These are phyloP conservation scores for Limonius californicus DNA, from an alignment of 1,140 invertebrate species.

Conservation along the genomic window DNA sequence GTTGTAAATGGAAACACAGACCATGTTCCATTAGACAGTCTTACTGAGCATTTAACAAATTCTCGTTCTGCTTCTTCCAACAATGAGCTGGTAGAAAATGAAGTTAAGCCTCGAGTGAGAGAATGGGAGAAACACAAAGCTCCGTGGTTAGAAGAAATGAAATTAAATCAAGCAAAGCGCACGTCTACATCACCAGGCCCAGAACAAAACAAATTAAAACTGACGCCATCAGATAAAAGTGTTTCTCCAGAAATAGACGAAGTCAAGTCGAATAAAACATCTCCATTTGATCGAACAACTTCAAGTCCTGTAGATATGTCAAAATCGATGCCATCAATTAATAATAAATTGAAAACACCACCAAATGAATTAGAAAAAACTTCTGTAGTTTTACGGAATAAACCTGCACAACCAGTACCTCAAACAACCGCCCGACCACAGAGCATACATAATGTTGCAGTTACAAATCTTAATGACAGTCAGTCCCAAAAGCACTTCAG, in stretches of 20 bases:
- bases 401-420: constrained; percentile 21
- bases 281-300: constrained; percentile 22
- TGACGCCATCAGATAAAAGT: constrained; percentile 21
- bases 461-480: not conserved
- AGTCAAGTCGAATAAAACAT: constrained; percentile 4
- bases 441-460: constrained; percentile 18
- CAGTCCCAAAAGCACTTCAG: not conserved
- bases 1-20: constrained; percentile 51
- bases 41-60: constrained; percentile 12
- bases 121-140: constrained; percentile 61
- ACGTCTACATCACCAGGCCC: constrained; percentile 50
- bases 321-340: constrained; percentile 36
- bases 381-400: constrained; percentile 26
- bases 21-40: constrained; percentile 31
- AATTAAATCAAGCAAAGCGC: constrained; percentile 61
- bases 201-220: constrained; percentile 25
- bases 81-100: constrained; percentile 16
- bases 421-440: constrained; percentile 24
- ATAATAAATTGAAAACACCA: constrained; percentile 34
- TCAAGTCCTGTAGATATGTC: constrained; percentile 36
- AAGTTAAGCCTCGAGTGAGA: constrained; percentile 51
- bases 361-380: constrained; percentile 37
- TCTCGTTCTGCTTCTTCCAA: not conserved
- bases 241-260: constrained; percentile 17
- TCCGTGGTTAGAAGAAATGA: constrained; percentile 66